A percentile compares a stretch with the other conserved stretches of the same genome.
Evolutionary conservation across 1,140 invertebrate species (phyloP).

Genomic region (Drosophila nasuta): DNA sequence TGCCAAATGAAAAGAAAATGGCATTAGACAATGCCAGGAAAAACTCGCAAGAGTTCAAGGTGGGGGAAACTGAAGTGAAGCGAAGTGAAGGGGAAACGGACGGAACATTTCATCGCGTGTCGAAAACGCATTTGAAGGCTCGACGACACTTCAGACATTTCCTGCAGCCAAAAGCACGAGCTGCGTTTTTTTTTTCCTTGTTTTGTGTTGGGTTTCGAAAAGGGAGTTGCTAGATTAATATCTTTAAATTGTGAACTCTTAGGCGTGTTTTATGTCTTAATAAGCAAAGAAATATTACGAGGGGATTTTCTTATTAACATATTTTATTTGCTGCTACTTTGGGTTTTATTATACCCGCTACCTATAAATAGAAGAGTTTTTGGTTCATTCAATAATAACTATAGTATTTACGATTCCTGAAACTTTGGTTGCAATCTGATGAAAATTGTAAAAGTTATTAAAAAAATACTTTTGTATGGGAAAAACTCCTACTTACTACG

Average conservation of each 20-base stretch:
- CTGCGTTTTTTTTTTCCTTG: not conserved
- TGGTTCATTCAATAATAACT: no score
- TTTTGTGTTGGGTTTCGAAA: not conserved
- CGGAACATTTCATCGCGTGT: constrained; percentile 74
- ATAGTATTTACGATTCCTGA: no score
- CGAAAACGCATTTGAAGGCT: constrained; percentile 75
- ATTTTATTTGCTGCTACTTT: not conserved
- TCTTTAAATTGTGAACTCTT: constrained; percentile 27
- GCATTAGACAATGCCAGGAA: constrained; percentile 65
- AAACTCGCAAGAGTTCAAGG: constrained; percentile 13
- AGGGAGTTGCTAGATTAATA: constrained; percentile 14
- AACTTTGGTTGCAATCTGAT: no score
- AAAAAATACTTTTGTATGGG: no score
- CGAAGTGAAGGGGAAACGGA: constrained; percentile 16
- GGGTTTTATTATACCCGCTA: no score
- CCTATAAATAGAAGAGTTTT: no score
- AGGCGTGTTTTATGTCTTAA: not conserved
- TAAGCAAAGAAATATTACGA: not conserved
- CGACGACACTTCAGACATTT: constrained; percentile 78
- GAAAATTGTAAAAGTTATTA: no score
- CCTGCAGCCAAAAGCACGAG: constrained; percentile 45
- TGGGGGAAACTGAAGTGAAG: constrained; percentile 11
- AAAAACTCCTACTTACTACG: no score
- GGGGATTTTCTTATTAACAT: not conserved
- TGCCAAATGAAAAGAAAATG: constrained; percentile 59